These are phyloP conservation scores for Onychorhynchus coronatus DNA, from an alignment of 2,113 vertebrate genomes.

Conservation along the genomic window DNA sequence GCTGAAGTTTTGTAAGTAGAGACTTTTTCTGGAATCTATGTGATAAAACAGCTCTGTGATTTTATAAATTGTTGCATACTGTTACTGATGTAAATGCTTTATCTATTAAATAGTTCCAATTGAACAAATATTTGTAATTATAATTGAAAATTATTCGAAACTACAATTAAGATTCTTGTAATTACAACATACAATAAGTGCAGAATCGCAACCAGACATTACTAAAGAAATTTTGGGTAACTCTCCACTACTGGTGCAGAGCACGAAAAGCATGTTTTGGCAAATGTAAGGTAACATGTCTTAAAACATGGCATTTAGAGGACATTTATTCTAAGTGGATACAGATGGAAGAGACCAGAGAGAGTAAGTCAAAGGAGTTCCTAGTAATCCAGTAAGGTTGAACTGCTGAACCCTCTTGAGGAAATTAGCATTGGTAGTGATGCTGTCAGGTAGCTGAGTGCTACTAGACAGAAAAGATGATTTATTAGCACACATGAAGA, in stretches of 20 bases:
- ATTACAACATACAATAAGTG: neutral
- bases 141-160: neutral
- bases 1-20: neutral
- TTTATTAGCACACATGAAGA: neutral
- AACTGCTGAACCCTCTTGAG: constrained; percentile 52
- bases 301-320: neutral
- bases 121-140: neutral
- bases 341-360: constrained; percentile 16
- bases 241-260: neutral
- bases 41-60: neutral
- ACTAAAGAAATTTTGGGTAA: neutral
- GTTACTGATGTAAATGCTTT: neutral
- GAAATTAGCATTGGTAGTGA: neutral
- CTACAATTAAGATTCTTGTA: neutral
- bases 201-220: neutral
- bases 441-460: neutral
- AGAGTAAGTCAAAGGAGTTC: neutral
- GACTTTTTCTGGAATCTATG: neutral
- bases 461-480: neutral
- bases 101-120: neutral
- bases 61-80: neutral
- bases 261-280: neutral
- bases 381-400: constrained; percentile 27
- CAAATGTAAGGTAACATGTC: neutral
- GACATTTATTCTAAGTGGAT: constrained; percentile 10